Percentiles rank a stretch among this genome's conserved stretches.
phyloP scores from a whole-genome alignment of 2,113 vertebrate species.

The Myotis lucifugus region DNA sequence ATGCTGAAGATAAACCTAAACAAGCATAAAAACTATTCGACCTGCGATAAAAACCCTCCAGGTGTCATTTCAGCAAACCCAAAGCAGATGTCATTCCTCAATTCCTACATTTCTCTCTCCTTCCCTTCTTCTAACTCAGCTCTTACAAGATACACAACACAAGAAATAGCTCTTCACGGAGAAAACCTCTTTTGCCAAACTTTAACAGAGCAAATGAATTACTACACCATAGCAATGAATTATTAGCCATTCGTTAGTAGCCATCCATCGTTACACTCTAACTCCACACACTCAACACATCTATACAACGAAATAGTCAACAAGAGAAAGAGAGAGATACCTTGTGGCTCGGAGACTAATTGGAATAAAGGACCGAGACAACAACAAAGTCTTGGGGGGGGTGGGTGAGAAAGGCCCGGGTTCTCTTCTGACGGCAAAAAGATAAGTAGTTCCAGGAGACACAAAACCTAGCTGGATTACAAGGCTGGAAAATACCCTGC shows the following conservation, averaged over 20 bases:
- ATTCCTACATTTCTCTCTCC: background rate
- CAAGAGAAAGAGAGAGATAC: background rate
- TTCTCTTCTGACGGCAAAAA: background rate
- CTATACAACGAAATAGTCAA: background rate
- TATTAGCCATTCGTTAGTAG: background rate
- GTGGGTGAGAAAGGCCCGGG: too few relatives aligned
- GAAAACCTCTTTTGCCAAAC: background rate
- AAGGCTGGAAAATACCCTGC: background rate
- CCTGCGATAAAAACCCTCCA: background rate
- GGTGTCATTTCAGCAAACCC: background rate
- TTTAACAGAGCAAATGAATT: background rate
- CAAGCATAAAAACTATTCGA: background rate
- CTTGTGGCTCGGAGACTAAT: background rate
- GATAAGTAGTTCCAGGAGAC: background rate
- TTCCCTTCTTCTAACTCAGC: background rate
- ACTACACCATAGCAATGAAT: background rate
- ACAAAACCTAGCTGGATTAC: background rate
- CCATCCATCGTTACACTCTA: background rate
- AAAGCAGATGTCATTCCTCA: background rate
- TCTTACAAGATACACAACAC: background rate
- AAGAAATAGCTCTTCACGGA: background rate
- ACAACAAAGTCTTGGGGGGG: background rate
- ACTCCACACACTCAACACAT: background rate
- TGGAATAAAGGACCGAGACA: background rate
- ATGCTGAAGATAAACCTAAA: background rate